Evolutionary conservation across 1,140 invertebrate genomes (phyloP), one percentile per base, ranked within the genome.

Genomic region (Diorhabda elongata): DNA sequence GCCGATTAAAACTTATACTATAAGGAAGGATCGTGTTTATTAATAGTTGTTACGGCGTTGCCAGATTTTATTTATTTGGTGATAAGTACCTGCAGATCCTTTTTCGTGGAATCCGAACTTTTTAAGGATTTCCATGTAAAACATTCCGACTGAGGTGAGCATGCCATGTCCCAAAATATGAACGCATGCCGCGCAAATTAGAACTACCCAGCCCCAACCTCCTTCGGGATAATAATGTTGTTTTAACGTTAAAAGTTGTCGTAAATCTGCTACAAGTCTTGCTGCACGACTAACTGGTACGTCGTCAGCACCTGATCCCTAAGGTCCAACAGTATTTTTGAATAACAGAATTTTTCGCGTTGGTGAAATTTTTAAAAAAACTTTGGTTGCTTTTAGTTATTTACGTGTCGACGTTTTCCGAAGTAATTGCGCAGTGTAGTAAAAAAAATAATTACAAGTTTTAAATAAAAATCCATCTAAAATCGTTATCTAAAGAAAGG

Each of bases 201-300:
- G 77, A 41, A 91, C 84, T 6, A 90, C 82, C 88, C 89, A 92
- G 6, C 90, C 90, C 90, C 90, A 92, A 1, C 89, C 89, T 11
- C 89, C 89, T 75, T 92, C 90, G 1, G 90, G 89, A 72, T 91
- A 92, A 74, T 90, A 91, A 71, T 92, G 89, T 73, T 89, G 87
- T 66, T 85, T 87, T 3, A 90, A 81, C 2, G 88, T 89, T 42
- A 86, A 81, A 67, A 87, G 71, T 71, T 87, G 85, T 44, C 83
- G 78, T n/a, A 86, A 74, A 76, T 87, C 85, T 9, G 83, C 81
- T 6, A 84, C 83, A 42, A 85, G 75, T 64, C 76, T 78, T 3
- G 78, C 78, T 5, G 78, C 73, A 42, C 78, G 73, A 67, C 75
- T 81, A 56, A 68, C 77, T 58, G 75, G 77, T 58, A 70, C 68